phyloP scores from a whole-genome alignment of 2,888 invertebrate species.

The Vanessa cardui region DNA sequence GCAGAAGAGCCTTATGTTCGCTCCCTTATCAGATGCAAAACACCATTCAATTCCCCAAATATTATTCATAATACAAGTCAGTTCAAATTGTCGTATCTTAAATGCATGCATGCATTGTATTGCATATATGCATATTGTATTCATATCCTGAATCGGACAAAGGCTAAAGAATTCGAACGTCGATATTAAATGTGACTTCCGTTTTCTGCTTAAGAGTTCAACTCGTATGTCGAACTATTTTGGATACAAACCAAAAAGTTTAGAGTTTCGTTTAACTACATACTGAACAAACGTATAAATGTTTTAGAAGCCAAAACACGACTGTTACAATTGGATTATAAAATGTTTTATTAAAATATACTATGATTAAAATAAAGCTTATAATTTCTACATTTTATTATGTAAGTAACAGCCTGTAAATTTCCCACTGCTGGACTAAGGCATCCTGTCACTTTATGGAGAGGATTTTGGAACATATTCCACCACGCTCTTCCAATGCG shows the following conservation, averaged over 20 bases:
- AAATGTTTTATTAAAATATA: too few species aligned
- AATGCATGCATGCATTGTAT: too few species aligned
- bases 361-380: too few species aligned
- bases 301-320: neutral
- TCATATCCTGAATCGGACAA: slow-evolving; percentile 11
- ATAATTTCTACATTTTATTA: too few species aligned
- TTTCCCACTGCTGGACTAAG: too few species aligned
- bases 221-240: slow-evolving; percentile 36
- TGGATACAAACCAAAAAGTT: slow-evolving; percentile 34
- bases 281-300: neutral
- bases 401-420: too few species aligned
- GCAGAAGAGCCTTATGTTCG: neutral
- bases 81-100: slow-evolving; percentile 4
- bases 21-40: neutral
- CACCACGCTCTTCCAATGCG: too few species aligned
- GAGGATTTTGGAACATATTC: too few species aligned
- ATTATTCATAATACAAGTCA: neutral
- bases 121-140: slow-evolving; percentile 22
- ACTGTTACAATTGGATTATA: neutral
- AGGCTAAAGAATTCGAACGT: slow-evolving; percentile 24
- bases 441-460: too few species aligned
- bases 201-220: slow-evolving; percentile 33
- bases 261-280: neutral
- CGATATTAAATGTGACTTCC: slow-evolving; percentile 34
- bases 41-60: neutral